phyloP scores from a whole-genome alignment of 2,797 vertebrate genomes.

The Lutjanus campechanus region DNA sequence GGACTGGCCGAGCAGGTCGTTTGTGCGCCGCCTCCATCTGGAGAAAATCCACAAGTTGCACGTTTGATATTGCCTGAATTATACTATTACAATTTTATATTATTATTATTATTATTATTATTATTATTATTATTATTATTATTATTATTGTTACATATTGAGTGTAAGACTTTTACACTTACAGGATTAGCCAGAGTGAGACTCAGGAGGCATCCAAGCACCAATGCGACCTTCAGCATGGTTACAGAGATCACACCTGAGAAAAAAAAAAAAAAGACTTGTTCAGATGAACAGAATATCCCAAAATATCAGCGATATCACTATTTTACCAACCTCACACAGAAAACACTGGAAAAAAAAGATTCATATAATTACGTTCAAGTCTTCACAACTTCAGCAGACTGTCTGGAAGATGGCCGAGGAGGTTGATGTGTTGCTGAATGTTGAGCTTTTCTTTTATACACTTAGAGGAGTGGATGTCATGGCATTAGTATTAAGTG shows the following conservation, averaged over 20 bases:
- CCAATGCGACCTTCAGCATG: conserved; percentile 38
- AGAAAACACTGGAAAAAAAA: background rate
- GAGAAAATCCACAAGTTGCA: background rate
- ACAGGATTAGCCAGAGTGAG: conserved; percentile 47
- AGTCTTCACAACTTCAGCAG: conserved; percentile 5
- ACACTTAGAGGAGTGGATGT: background rate
- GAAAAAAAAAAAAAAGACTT: background rate
- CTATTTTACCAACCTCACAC: background rate
- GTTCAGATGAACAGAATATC: background rate
- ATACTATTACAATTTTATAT: background rate
- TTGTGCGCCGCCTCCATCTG: conserved; percentile 5
- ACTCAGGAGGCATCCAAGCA: conserved; percentile 50
- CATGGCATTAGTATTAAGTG: background rate
- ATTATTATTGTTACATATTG: background rate
- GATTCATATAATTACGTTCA: conserved; percentile 11
- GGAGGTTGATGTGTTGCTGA: conserved; percentile 5
- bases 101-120: background rate
- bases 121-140: no score
- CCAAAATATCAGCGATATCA: background rate
- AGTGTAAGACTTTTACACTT: conserved; percentile 8
- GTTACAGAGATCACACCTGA: conserved; percentile 24
- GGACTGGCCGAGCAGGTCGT: conserved; percentile 6
- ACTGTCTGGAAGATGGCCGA: background rate
- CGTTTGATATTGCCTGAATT: background rate
- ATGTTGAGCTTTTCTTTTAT: conserved; percentile 34